phyloP scores from a whole-genome alignment of 2,797 vertebrate species.

The Alectoris magna region DNA sequence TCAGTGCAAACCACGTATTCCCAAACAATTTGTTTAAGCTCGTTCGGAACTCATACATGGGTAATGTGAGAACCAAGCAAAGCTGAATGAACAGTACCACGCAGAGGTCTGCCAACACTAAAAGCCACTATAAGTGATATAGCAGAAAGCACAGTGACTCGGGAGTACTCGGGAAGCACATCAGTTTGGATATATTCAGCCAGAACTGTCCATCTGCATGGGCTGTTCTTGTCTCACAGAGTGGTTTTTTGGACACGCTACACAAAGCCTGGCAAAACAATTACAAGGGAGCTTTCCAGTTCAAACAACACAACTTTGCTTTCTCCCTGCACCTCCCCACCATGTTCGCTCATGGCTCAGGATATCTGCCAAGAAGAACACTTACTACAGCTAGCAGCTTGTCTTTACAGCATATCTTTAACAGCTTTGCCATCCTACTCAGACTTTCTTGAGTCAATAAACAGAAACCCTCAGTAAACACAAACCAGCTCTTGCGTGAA shows the following conservation, averaged over 20 bases:
- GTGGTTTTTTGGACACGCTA: conserved; percentile 60
- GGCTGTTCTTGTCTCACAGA: neutral
- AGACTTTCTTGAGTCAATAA: conserved; percentile 45
- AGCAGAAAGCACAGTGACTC: conserved; percentile 57
- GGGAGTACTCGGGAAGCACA: conserved; percentile 32
- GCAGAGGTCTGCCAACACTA: conserved; percentile 64
- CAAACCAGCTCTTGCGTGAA: conserved; percentile 15
- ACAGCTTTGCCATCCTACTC: conserved; percentile 67
- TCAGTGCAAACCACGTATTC: conserved; percentile 44
- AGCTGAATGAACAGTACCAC: conserved; percentile 47
- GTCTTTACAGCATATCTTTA: conserved; percentile 63
- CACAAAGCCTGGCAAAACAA: conserved; percentile 64
- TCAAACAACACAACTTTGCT: conserved; percentile 36
- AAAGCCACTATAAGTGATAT: conserved; percentile 54
- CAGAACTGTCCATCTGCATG: conserved; percentile 26
- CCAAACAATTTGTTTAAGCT: conserved; percentile 28
- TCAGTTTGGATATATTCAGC: conserved; percentile 40
- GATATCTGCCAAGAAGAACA: conserved; percentile 71
- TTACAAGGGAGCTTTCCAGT: conserved; percentile 73
- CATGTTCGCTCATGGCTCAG: conserved; percentile 61
- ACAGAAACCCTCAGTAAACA: conserved; percentile 65
- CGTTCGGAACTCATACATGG: conserved; percentile 13
- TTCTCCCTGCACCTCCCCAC: conserved; percentile 27
- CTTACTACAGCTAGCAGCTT: conserved; percentile 66
- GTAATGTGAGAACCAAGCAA: conserved; percentile 57